A percentile compares a stretch with the other conserved stretches of the same genome.
phyloP scores from a whole-genome alignment of 2,888 invertebrate species.

The Epirrita christyi region DNA sequence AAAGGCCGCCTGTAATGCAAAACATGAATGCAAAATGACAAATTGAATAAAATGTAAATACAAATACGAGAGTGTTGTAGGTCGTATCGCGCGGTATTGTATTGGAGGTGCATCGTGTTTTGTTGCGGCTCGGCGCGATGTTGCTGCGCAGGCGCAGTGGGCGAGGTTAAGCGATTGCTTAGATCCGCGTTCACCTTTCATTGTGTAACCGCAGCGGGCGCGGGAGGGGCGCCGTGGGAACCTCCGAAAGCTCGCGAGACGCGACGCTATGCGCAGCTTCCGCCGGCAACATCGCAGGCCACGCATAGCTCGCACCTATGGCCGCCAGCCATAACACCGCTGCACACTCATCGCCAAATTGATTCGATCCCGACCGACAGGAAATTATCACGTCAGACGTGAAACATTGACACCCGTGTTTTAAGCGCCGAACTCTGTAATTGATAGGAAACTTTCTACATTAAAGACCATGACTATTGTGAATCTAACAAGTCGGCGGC shows the following conservation, averaged over 20 bases:
- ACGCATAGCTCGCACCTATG: background rate
- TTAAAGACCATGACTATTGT: constrained; percentile 43
- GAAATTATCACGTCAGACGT: constrained; percentile 66
- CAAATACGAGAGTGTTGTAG: constrained; percentile 33
- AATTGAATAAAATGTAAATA: constrained; percentile 38
- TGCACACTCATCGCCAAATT: constrained; percentile 62
- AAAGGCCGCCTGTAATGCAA: constrained; percentile 24
- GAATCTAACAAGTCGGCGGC: constrained; percentile 39
- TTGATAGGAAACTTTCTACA: constrained; percentile 51
- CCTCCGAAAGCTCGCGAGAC: constrained; percentile 76
- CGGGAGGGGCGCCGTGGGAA: constrained; percentile 77
- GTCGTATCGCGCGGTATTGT: constrained; percentile 31
- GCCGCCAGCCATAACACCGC: constrained; percentile 68
- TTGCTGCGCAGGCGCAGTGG: constrained; percentile 70
- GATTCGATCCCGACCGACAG: constrained; percentile 70
- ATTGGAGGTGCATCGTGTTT: constrained; percentile 46
- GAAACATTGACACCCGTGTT: constrained; percentile 53
- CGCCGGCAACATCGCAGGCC: constrained; percentile 56
- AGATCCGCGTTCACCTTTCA: constrained; percentile 85
- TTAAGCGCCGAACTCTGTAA: constrained; percentile 33
- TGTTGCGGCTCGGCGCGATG: constrained; percentile 42
- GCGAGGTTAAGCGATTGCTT: constrained; percentile 85
- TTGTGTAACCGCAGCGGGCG: constrained; percentile 75
- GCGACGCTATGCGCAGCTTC: constrained; percentile 72
- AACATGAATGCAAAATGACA: constrained; percentile 35